Evolutionary conservation across 1,140 invertebrate genomes (phyloP).

Genomic region (Aphelenchoides avenae): DNA sequence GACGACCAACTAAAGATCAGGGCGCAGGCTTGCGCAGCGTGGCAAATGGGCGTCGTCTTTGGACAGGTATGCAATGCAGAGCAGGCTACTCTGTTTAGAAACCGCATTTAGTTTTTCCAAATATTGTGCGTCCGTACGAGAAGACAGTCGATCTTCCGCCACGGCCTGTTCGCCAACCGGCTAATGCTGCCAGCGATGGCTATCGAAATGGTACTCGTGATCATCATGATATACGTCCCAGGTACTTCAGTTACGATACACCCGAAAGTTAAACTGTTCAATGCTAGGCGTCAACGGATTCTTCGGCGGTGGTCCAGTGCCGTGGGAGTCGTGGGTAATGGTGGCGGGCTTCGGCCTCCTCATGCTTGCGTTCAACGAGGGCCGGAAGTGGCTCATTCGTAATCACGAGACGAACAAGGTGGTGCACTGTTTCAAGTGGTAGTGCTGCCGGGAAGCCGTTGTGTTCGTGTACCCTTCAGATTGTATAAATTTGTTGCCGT

Average conservation of each 20-base stretch:
- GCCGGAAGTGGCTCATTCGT: constrained; percentile 35
- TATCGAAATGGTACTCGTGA: constrained; percentile 28
- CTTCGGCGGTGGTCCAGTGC: constrained; percentile 33
- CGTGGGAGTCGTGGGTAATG: constrained; percentile 38
- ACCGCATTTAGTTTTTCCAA: constrained; percentile 28
- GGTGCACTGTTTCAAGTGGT: too few relatives aligned
- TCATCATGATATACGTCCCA: constrained; percentile 32
- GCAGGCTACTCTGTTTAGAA: neutral
- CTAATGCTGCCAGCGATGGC: constrained; percentile 24
- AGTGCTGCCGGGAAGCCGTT: too few relatives aligned
- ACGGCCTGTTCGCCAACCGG: constrained; percentile 40
- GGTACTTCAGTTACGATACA: constrained; percentile 7
- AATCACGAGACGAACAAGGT: too few relatives aligned
- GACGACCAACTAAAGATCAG: constrained; percentile 37
- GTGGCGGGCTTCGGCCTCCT: constrained; percentile 35
- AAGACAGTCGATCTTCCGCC: constrained; percentile 33
- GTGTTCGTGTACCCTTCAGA: too few relatives aligned
- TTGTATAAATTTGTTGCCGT: too few relatives aligned
- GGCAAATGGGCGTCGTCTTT: constrained; percentile 51
- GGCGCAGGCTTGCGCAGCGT: constrained; percentile 40
- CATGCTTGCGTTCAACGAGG: constrained; percentile 36
- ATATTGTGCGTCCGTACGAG: constrained; percentile 37
- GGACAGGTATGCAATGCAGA: constrained; percentile 37
- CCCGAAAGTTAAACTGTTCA: constrained; percentile 2
- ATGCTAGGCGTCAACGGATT: constrained; percentile 31